Conservation (phyloP, 2,797 vertebrate species). For the Zalophus californianus region DNA sequence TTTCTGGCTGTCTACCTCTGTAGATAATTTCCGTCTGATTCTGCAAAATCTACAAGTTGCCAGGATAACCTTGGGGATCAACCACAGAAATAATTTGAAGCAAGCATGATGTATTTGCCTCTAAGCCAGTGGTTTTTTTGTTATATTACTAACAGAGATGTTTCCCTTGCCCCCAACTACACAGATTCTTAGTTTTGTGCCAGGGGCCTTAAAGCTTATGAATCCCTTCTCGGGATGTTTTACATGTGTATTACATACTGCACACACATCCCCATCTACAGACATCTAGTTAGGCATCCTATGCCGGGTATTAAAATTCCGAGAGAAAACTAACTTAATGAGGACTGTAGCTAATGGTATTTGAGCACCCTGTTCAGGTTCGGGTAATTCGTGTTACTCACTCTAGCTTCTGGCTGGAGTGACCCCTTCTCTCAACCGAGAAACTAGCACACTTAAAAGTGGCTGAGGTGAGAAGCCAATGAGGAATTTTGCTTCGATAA, state of each 20-base stretch:
- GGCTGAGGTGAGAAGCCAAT: not conserved
- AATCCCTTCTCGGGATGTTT: not conserved
- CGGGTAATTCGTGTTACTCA: not conserved
- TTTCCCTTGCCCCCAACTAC: not conserved
- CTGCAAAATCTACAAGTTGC: not conserved
- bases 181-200: not conserved
- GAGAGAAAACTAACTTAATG: not conserved
- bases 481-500: not conserved
- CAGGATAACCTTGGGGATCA: not conserved
- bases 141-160: not conserved
- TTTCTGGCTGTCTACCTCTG: not conserved
- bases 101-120: not conserved
- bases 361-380: not conserved
- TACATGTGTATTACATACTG: not conserved
- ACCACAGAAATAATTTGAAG: not conserved
- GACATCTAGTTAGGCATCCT: not conserved
- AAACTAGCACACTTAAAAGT: not conserved
- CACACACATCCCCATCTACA: not conserved
- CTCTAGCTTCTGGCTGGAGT: not conserved
- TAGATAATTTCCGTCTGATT: constrained; percentile 1
- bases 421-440: not conserved
- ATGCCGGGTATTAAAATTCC: not conserved
- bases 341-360: not conserved
- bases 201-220: not conserved
- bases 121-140: not conserved